Base-by-base conservation (phyloP, 2,888 invertebrate species). In the Drosophila diplacantha region DNA sequence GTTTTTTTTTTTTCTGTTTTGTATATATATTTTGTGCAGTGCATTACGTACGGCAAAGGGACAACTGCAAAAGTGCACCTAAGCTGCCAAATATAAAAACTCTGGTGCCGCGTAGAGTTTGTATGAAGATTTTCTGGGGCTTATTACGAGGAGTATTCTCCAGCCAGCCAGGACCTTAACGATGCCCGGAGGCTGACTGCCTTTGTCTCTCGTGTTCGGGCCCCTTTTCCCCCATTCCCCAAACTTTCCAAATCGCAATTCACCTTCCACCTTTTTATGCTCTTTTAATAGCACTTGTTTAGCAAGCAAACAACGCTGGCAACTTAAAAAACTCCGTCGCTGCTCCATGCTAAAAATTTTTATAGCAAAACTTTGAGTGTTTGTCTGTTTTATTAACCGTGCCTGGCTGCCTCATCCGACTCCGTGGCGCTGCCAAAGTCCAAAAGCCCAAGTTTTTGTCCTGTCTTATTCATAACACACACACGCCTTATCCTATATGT, bases 361-460 rank as follows among this genome's bases (percentile, higher is more conserved):
- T 85, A 85, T 82, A 76, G 78, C 77, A 59, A 81, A 84, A 85
- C 74, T 85, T 85, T 75, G 77, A 84, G 80, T 83, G 84, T 82
- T 85, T 85, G 82, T 81, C 85, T 85, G 84, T 84, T 83, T 84
- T 86, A 85, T 86, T 85, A 84, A 83, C 75, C 83, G 74, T 80
- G 72, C 77, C 71, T 73, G 68, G 41, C 62, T 58, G 50, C 43
- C 70, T 54, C 44, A 46, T 8, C 14, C 29, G 41, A 49, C 65
- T 54, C 35, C 22, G 20, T 55, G 68, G 60, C 44, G 58, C 46
- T 47, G 35, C 50, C 47, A 50, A 44, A 59, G 51, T 22, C 62
- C 62, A 50, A 57, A 44, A 61, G 73, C 58, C 60, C 75, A 82
- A 79, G 74, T 85, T 82, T 76, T 57, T 61, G 29, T 61, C 41